Evolutionary conservation across 2,113 vertebrate species (phyloP), one percentile per base, ranked within the genome.

Genomic region (Chloropsis hardwickii): DNA sequence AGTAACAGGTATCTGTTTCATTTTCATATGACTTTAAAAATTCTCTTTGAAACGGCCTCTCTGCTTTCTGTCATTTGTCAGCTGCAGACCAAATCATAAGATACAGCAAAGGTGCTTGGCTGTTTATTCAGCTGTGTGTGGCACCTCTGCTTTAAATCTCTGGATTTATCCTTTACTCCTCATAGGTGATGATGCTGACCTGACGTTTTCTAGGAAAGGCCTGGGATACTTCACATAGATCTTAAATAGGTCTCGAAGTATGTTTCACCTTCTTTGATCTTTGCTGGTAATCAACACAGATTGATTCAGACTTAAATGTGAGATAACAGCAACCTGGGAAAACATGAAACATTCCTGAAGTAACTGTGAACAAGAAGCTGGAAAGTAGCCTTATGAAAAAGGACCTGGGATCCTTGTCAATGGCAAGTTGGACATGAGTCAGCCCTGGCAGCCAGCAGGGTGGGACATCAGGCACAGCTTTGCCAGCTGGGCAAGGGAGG

Each of bases 401-500:
- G 11, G 10, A 17, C 9, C 19, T 8, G 39, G 12, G 5, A 13
- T 50, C 31, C 31, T 72, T 17, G 15, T 28, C 6, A 3, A 2
- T 37, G 33, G 15, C 33, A 57, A 37, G 31, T 3, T 66, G 67
- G 53, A 66, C 24, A 16, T 7, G 12, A 66, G 28, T 10, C 20
- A 66, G 33, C 27, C 60, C 23, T 74, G 60, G 39, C 28, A 74
- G 33, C 28, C 51, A 39, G 37, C 28, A 81, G 23, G 6, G 15
- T 27, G 28, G 3, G 14, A 9, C 18, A 53, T 45, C 69, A 53
- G 28, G 4, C 23, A 74, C 23, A 74, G 33, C 7, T 21, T 16
- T 1, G 0, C 37, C 60, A 45, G 2, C 28, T 0, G 1, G 20
- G 11, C 12, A 37, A n/a, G 10, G 39, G 27, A 15, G 14, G 19